These are phyloP conservation scores for Tapera naevia DNA, from an alignment of 2,797 vertebrate species.

Conservation along the genomic window DNA sequence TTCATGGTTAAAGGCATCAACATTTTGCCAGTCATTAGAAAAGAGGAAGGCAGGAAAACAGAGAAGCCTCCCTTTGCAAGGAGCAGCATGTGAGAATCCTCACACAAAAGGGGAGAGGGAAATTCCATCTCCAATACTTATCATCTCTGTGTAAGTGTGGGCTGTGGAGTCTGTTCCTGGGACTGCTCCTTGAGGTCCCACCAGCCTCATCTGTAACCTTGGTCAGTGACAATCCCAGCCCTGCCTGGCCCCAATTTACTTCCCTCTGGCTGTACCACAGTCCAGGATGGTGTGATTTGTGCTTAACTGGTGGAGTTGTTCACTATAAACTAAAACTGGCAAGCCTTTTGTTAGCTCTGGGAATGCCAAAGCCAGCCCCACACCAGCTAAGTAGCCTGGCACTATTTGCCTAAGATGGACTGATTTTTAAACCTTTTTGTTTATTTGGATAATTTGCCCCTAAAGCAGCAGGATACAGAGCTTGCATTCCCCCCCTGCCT, in stretches of 20 bases:
- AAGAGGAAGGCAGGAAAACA: background rate
- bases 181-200: background rate
- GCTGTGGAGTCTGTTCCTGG: background rate
- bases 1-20: background rate
- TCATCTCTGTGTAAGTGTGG: background rate
- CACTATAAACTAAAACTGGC: background rate
- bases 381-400: background rate
- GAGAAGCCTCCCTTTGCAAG: background rate
- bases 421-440: background rate
- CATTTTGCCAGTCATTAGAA: background rate
- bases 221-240: background rate
- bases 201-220: background rate
- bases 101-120: background rate
- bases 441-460: background rate
- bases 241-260: conserved; percentile 37
- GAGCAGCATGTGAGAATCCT: background rate
- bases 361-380: background rate
- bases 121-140: background rate
- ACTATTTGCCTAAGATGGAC: background rate
- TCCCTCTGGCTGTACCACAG: background rate
- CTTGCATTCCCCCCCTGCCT: background rate
- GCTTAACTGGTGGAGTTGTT: background rate
- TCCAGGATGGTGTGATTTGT: background rate
- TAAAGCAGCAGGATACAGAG: background rate
- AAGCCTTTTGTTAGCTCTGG: background rate